phyloP scores from a whole-genome alignment of 2,113 vertebrate genomes.

The Phyllostomus discolor region DNA sequence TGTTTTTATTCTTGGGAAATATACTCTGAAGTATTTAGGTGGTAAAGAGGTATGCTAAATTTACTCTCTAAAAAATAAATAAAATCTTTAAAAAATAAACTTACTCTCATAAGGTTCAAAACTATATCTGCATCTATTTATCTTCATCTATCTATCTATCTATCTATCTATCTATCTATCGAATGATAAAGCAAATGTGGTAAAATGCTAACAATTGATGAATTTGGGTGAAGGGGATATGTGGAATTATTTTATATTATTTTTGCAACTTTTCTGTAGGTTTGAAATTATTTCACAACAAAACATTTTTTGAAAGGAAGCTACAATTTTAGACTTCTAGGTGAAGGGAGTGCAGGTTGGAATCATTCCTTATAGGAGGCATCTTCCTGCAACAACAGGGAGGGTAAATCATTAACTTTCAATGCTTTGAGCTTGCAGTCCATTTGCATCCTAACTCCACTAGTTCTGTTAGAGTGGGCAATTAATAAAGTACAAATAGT shows the following conservation, averaged over 20 bases:
- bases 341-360: not conserved
- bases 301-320: not conserved
- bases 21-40: not conserved
- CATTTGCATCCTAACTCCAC: conserved; percentile 35
- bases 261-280: not conserved
- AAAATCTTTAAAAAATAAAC: not conserved
- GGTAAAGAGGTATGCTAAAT: not conserved
- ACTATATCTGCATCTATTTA: not conserved
- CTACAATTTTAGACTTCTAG: conserved; percentile 1
- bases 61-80: not conserved
- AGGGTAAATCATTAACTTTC: conserved; percentile 61
- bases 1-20: not conserved
- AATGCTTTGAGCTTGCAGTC: conserved; percentile 45
- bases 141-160: not conserved
- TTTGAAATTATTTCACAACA: conserved; percentile 27
- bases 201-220: not conserved
- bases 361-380: not conserved
- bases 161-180: not conserved
- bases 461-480: conserved; percentile 15
- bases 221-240: not conserved
- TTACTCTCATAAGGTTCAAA: not conserved
- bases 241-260: not conserved
- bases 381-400: conserved; percentile 9
- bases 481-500: conserved; percentile 54
- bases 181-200: not conserved